Evolutionary conservation across 2,797 vertebrate species (phyloP), one percentile per base, ranked within the genome.

Genomic region (Lithobates sylvaticus): DNA sequence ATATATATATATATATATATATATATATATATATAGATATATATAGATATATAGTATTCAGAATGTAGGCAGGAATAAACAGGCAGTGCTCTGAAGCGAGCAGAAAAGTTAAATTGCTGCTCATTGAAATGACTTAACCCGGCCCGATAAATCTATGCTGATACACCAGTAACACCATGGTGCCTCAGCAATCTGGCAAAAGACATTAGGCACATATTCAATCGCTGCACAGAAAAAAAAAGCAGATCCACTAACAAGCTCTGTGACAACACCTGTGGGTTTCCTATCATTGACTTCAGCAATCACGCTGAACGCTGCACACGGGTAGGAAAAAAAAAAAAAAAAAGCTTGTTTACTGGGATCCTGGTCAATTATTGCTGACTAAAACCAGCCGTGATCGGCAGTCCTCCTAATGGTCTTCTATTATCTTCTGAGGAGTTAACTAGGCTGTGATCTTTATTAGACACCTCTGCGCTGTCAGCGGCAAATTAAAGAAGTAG

Each of bases 351-450:
- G 84, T 85, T 85, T 75, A 75, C 78, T 16, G 73, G 84, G 50
- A 79, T 79, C 21, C 76, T 79, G 29, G 36, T 85, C 76, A 85
- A 79, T 85, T 79, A 79, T 61, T 68, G 84, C 84, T 61, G 84
- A 79, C 76, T 79, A 85, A 85, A 85, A 80, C 70, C 71, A 67
- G 71, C 21, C 77, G 68, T 64, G 77, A 85, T 81, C 77, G 70
- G 27, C 70, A 23, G 77, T 16, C 32, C 15, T 54, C 27, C 29
- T 80, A 85, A 85, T 85, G 78, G 78, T 47, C 47, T 32, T 39
- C 70, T 81, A 79, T 85, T 85, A 80, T 81, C 84, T 65, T 47
- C 50, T 61, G 69, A 67, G 74, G 70, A 75, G 54, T 50, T 75
- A 81, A 80, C 42, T 79, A 73, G 64, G 70, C 21, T 29, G 72